Conservation (phyloP, 2,797 vertebrate genomes). For the Petrocephalus sullivani region DNA sequence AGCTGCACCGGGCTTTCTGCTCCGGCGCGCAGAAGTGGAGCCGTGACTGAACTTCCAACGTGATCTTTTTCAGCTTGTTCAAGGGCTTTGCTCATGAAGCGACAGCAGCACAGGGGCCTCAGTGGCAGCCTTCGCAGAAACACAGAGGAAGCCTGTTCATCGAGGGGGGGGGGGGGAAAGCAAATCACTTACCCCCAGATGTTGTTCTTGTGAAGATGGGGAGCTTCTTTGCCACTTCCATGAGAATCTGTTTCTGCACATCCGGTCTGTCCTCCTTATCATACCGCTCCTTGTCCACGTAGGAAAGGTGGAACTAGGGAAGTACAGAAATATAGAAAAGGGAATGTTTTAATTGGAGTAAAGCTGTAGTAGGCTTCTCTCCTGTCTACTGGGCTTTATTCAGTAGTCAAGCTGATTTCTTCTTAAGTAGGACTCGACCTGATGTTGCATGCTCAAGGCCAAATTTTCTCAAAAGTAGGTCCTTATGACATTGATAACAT, state of each 20-base stretch:
- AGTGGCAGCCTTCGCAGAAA: neutral
- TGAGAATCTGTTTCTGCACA: conserved; percentile 84
- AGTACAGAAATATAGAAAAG: neutral
- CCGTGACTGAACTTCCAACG: conserved; percentile 1
- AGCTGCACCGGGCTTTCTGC: neutral
- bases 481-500: neutral
- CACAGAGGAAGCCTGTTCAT: neutral
- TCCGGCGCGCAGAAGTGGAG: neutral
- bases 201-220: conserved; percentile 85
- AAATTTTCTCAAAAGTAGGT: neutral
- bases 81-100: neutral
- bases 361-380: neutral
- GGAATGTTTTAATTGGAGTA: neutral
- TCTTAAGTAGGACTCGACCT: neutral
- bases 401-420: neutral
- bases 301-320: conserved; percentile 85
- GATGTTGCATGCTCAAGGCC: neutral
- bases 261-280: conserved; percentile 89
- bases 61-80: neutral
- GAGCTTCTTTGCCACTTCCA: conserved; percentile 80
- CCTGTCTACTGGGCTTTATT: neutral
- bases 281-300: conserved; percentile 85
- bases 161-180: neutral
- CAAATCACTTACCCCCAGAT: conserved; percentile 71
- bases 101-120: neutral